Conservation (phyloP, 1,140 invertebrate species). For the Leptonema lineaticorne region DNA sequence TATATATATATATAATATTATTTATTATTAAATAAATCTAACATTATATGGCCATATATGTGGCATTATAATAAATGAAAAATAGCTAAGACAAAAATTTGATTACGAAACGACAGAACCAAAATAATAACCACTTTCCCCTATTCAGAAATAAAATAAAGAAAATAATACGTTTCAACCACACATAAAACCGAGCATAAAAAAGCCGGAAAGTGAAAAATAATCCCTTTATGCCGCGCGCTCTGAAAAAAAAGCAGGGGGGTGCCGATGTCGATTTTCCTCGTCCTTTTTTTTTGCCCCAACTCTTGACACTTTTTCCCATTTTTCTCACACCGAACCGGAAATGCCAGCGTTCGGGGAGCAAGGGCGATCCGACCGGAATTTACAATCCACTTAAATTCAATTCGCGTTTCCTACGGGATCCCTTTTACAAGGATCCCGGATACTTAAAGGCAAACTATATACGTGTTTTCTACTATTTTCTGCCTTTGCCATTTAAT, state of each 20-base stretch:
- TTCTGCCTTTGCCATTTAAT: neutral
- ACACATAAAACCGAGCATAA: slow-evolving; percentile 32
- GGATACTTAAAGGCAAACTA: slow-evolving; percentile 13
- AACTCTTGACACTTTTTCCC: slow-evolving; percentile 35
- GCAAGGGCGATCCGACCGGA: slow-evolving; percentile 28
- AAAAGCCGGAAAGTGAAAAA: slow-evolving; percentile 41
- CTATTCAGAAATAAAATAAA: too few species aligned
- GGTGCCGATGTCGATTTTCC: slow-evolving; percentile 9
- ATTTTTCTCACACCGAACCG: slow-evolving; percentile 36
- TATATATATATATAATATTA: too few species aligned
- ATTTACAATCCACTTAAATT: slow-evolving; percentile 39
- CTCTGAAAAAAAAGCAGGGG: too few species aligned
- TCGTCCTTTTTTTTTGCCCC: neutral
- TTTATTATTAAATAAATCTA: too few species aligned
- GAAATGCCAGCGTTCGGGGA: neutral
- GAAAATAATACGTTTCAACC: slow-evolving; percentile 2
- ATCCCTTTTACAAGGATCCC: neutral
- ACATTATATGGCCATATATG: too few species aligned
- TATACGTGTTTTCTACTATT: neutral
- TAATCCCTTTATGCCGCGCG: slow-evolving; percentile 36
- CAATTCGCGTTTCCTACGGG: slow-evolving; percentile 31
- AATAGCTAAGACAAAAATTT: slow-evolving; percentile 30
- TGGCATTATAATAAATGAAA: too few species aligned
- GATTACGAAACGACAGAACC: slow-evolving; percentile 35
- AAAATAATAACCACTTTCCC: slow-evolving; percentile 15